phyloP scores from a whole-genome alignment of 2,113 vertebrate species.

The Podocnemis expansa region DNA sequence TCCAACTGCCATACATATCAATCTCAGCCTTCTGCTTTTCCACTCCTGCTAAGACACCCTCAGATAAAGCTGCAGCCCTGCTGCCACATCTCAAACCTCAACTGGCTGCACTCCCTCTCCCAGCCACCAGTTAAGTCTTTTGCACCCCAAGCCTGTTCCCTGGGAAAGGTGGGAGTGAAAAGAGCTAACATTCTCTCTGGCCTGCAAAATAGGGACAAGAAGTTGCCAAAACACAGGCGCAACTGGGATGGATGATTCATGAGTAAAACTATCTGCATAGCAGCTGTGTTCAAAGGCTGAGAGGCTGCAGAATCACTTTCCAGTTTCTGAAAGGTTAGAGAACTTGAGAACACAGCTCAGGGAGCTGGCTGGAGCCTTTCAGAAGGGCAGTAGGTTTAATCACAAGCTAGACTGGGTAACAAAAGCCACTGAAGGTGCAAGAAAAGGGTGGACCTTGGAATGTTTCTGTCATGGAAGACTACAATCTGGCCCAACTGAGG shows the following conservation, averaged over 20 bases:
- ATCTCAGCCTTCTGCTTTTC: neutral
- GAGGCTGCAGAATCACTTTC: neutral
- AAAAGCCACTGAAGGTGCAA: neutral
- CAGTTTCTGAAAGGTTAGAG: fast-evolving
- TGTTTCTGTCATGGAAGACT: neutral
- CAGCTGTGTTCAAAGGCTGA: neutral
- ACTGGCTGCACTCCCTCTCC: neutral
- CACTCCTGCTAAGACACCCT: neutral
- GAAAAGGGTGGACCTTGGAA: neutral
- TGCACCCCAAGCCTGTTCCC: neutral
- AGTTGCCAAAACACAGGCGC: slow-evolving; percentile 37
- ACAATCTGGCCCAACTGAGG: neutral
- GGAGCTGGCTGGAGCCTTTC: fast-evolving
- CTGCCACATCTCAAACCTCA: neutral
- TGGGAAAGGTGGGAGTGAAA: neutral
- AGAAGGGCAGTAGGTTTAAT: too few relatives aligned
- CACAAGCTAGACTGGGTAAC: too few relatives aligned
- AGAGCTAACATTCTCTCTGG: neutral
- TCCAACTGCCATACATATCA: neutral
- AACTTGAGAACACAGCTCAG: fast-evolving
- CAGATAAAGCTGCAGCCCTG: neutral
- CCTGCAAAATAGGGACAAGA: slow-evolving; percentile 24
- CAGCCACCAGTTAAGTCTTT: neutral
- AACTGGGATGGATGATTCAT: slow-evolving; percentile 50
- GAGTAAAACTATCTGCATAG: slow-evolving; percentile 64